These are phyloP conservation scores for Pomatorhinus ruficollis DNA, from an alignment of 2,113 vertebrate species.

Conservation along the genomic window DNA sequence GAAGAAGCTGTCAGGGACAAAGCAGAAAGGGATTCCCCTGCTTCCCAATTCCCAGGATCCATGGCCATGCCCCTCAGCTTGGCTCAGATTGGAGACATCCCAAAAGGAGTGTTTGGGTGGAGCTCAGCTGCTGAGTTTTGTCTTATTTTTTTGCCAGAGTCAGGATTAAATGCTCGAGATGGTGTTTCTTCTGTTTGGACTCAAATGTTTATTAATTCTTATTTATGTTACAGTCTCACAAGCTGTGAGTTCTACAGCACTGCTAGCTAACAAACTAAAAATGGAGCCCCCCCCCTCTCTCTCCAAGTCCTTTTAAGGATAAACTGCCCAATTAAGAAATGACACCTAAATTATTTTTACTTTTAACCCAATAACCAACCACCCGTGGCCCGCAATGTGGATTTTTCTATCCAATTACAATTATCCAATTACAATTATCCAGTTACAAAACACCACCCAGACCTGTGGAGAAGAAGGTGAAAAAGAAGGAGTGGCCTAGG, in stretches of 20 bases:
- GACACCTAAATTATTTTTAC: not conserved
- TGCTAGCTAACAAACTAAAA: not conserved
- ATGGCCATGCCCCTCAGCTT: not conserved
- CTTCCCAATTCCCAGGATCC: not conserved
- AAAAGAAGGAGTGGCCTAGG: too few species aligned
- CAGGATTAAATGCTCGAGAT: not conserved
- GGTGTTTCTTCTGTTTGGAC: not conserved
- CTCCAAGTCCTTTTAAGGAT: not conserved
- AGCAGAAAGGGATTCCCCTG: not conserved
- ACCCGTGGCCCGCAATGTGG: not conserved
- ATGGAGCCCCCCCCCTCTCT: not conserved
- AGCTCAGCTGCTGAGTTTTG: not conserved
- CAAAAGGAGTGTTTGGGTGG: not conserved
- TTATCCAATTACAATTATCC: too few species aligned
- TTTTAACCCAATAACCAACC: not conserved
- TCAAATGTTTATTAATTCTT: not conserved
- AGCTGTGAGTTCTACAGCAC: not conserved
- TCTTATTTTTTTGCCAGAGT: not conserved
- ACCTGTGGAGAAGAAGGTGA: too few species aligned
- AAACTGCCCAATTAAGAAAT: not conserved
- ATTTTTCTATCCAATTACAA: not conserved
- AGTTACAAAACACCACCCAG: not conserved
- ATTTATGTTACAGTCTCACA: not conserved
- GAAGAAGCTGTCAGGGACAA: not conserved
- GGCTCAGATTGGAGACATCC: not conserved